Evolutionary conservation across 2,888 invertebrate species (phyloP).

Genomic region (Pollenia griseotomentosa): DNA sequence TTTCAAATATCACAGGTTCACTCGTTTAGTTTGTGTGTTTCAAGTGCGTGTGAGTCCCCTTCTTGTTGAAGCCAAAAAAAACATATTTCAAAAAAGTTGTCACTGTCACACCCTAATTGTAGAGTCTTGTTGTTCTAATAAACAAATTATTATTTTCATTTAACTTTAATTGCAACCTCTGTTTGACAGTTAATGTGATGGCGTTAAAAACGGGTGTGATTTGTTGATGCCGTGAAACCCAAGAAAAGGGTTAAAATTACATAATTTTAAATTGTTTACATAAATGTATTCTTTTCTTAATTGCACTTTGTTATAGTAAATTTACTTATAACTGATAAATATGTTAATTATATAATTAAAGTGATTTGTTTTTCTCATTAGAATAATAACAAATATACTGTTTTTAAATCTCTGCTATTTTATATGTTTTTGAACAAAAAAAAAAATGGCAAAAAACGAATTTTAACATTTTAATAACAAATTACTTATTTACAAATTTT

Average conservation of each 20-base stretch:
- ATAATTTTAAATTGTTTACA: constrained; percentile 14
- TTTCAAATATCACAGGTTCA: background rate
- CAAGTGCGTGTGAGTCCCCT: background rate
- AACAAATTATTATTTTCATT: constrained; percentile 59
- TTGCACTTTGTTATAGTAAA: background rate
- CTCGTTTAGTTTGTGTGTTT: background rate
- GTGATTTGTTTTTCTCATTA: background rate
- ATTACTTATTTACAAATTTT: no score
- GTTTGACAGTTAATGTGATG: constrained; percentile 35
- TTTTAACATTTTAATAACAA: no score
- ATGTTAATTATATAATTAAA: background rate
- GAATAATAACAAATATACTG: no score
- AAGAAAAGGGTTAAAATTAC: constrained; percentile 8
- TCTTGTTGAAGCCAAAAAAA: background rate
- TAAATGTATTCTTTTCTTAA: background rate
- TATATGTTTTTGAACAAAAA: background rate
- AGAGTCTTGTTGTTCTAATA: constrained; percentile 44
- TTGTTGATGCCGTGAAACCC: background rate
- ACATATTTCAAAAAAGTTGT: constrained; percentile 15
- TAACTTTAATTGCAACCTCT: constrained; percentile 45
- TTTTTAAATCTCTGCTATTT: no score
- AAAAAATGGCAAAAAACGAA: background rate
- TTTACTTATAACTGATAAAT: background rate
- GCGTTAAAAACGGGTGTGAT: constrained; percentile 70
- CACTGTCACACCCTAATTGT: constrained; percentile 70